Evolutionary conservation across 2,888 invertebrate genomes (phyloP).

Genomic region (Drosophila vallismaia): DNA sequence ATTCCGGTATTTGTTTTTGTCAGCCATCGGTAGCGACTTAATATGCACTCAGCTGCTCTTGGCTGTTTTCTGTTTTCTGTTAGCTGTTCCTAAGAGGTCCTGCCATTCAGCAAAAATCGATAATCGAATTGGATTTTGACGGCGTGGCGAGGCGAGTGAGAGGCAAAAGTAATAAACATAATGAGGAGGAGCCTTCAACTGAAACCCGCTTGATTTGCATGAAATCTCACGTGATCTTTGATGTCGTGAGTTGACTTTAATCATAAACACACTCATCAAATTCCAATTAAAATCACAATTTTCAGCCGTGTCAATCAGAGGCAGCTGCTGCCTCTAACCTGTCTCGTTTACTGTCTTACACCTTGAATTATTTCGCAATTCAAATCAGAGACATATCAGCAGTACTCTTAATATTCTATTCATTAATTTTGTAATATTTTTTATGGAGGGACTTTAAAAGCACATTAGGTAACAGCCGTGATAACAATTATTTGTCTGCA

Average conservation of each 20-base stretch:
- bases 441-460: conserved; percentile 4
- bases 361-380: conserved; percentile 32
- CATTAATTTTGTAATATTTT: neutral
- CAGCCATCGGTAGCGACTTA: conserved; percentile 61
- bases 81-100: conserved; percentile 38
- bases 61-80: conserved; percentile 9
- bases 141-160: neutral
- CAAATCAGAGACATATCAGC: neutral
- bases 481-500: conserved; percentile 13
- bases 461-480: conserved; percentile 25
- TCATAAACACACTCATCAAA: conserved; percentile 62
- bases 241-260: conserved; percentile 65
- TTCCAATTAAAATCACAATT: conserved; percentile 72
- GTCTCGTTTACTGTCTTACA: conserved; percentile 10
- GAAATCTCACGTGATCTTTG: conserved; percentile 55
- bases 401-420: neutral
- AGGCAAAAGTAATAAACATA: conserved; percentile 57
- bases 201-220: conserved; percentile 63
- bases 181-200: conserved; percentile 50
- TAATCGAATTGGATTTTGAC: conserved; percentile 63
- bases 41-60: conserved; percentile 65
- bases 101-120: conserved; percentile 56
- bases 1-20: conserved; percentile 73
- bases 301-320: conserved; percentile 67
- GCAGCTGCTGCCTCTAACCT: conserved; percentile 59